Percentiles rank a stretch among this genome's conserved stretches.
Conservation (phyloP, 2,797 vertebrate genomes). For the Hypotaenidia okinawae region DNA sequence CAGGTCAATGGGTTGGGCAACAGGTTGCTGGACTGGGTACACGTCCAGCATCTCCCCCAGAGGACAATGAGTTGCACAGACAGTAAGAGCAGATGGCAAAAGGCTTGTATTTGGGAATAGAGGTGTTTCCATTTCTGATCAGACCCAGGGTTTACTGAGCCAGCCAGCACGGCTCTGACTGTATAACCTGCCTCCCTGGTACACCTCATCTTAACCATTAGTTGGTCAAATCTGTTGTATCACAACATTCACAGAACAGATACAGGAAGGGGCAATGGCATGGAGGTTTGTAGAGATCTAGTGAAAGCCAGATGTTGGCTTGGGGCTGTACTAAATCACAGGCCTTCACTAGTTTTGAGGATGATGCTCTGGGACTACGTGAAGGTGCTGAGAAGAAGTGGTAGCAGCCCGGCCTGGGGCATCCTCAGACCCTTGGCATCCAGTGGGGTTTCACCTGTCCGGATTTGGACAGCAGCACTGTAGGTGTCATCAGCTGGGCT, state of each 20-base stretch:
- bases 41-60: neutral
- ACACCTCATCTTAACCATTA: neutral
- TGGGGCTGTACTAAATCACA: neutral
- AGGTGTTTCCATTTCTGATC: neutral
- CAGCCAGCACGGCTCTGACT: neutral
- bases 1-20: no score
- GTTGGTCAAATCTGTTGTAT: neutral
- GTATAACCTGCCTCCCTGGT: neutral
- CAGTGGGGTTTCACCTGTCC: neutral
- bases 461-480: neutral
- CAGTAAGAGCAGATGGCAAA: neutral
- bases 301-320: neutral
- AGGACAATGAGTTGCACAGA: neutral
- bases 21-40: no score
- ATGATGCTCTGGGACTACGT: neutral
- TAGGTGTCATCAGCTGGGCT: neutral
- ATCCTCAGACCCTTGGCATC: neutral
- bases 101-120: neutral
- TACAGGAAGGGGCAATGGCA: neutral
- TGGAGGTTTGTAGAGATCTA: neutral
- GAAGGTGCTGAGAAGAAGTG: neutral
- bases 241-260: neutral
- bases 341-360: neutral
- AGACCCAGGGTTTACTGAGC: neutral
- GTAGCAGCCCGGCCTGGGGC: neutral